These are phyloP conservation scores for Drosophila nigromelanica DNA, from an alignment of 1,140 invertebrate species.

Conservation along the genomic window DNA sequence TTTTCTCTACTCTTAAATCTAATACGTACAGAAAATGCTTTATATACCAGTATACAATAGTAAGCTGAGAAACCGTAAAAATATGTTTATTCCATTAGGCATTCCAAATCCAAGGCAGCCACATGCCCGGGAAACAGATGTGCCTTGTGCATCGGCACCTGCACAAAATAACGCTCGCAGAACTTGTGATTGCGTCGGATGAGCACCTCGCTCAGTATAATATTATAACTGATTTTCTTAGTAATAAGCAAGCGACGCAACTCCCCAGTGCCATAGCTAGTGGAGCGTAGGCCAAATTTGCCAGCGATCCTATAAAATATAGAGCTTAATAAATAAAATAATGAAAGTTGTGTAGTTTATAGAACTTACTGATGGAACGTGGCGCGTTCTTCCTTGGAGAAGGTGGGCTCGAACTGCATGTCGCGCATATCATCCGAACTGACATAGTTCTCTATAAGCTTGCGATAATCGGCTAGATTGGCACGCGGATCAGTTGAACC, in stretches of 20 bases:
- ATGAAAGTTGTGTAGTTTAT: no score
- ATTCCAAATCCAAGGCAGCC: slow-evolving; percentile 61
- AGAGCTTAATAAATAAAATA: neutral
- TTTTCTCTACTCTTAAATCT: neutral
- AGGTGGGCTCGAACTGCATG: slow-evolving; percentile 88
- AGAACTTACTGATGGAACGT: slow-evolving; percentile 86
- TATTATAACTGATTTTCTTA: slow-evolving; percentile 60
- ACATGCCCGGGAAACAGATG: slow-evolving; percentile 73
- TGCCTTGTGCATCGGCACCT: slow-evolving; percentile 72
- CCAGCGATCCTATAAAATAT: slow-evolving; percentile 64
- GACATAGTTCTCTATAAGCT: slow-evolving; percentile 84
- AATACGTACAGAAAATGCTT: slow-evolving; percentile 32
- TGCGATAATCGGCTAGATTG: slow-evolving; percentile 48
- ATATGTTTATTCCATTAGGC: slow-evolving; percentile 16
- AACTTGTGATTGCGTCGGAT: slow-evolving; percentile 62
- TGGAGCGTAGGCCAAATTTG: slow-evolving; percentile 85
- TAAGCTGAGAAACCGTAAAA: neutral
- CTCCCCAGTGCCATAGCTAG: slow-evolving; percentile 85
- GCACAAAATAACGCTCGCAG: slow-evolving; percentile 77
- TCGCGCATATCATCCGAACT: slow-evolving; percentile 85
- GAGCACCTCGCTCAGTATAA: slow-evolving; percentile 67
- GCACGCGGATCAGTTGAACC: slow-evolving; percentile 45
- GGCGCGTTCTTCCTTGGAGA: slow-evolving; percentile 89
- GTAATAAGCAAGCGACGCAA: slow-evolving; percentile 84
- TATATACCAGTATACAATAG: slow-evolving; percentile 37